Evolutionary conservation across 2,797 vertebrate genomes (phyloP), one percentile per base, ranked within the genome.

Genomic region (Poeciliopsis turneri): DNA sequence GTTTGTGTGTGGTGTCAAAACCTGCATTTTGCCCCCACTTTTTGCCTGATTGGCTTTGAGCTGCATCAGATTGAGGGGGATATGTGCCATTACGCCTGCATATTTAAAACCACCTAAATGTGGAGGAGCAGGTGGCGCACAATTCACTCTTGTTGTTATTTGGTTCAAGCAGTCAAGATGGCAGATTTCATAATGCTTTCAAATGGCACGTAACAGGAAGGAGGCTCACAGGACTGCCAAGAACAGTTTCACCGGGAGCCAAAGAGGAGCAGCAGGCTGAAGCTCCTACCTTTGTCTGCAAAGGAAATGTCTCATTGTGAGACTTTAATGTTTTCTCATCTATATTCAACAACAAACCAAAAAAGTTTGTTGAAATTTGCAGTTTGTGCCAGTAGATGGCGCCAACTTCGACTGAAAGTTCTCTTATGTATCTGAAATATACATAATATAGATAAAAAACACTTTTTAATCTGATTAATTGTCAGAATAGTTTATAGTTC

Each of bases 131-230:
- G 94, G 94, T 95, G 95, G 95, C 81, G 85, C 88, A 93, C 94
- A 94, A 95, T 95, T 92, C 94, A 90, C 89, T 94, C 92, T 95
- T 94, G 93, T 95, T 95, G 93, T 95, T 93, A 94, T 95, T 95
- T 94, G 93, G 92, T 93, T 90, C 79, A 80, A 82, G 78, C 92
- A 91, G 94, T 95, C 92, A 94, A 93, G 93, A 94, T 93, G 93
- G 94, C 95, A 94, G 92, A 91, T 95, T 94, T 95, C 89, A 88
- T 92, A 95, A 95, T 92, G 93, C 94, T 93, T 94, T 95, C 93
- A 93, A 95, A 94, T 93, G 94, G 92, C 93, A 94, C 89, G 89
- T 91, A 92, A 93, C 91, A 85, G 90, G 87, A 92, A 93, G 93
- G 92, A 87, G 90, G 89, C 90, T 92, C 85, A 46, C 89, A 88